A percentile compares a stretch with the other conserved stretches of the same genome.
Evolutionary conservation across 1,140 invertebrate genomes (phyloP).

Genomic region (Anthonomus grandis): DNA sequence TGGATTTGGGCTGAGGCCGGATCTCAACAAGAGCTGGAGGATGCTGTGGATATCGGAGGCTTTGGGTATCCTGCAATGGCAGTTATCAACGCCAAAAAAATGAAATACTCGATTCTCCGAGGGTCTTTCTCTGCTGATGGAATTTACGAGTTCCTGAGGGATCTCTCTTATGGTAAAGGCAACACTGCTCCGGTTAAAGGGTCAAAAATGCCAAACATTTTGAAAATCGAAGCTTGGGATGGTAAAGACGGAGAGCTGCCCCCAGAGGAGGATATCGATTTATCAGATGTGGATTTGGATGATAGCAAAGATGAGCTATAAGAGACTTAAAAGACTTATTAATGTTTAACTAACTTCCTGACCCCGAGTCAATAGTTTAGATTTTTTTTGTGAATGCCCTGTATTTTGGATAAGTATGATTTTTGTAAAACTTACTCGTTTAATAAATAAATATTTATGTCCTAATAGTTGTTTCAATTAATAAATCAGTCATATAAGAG

Average conservation of each 20-base stretch:
- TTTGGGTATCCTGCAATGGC: slow-evolving; percentile 93
- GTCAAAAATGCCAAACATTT: slow-evolving; percentile 76
- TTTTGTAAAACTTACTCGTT: too few species aligned
- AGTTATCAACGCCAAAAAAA: slow-evolving; percentile 94
- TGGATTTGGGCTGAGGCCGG: slow-evolving; percentile 47
- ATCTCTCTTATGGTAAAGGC: slow-evolving; percentile 92
- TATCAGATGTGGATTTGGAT: slow-evolving; percentile 87
- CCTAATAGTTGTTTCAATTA: too few species aligned
- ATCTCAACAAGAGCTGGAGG: slow-evolving; percentile 70
- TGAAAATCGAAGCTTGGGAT: slow-evolving; percentile 82
- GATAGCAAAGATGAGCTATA: slow-evolving; percentile 80
- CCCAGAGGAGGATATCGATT: slow-evolving; percentile 88
- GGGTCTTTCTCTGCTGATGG: slow-evolving; percentile 94
- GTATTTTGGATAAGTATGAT: too few species aligned
- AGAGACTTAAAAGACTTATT: slow-evolving; percentile 39
- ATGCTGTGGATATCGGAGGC: slow-evolving; percentile 88
- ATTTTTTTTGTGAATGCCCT: neutral
- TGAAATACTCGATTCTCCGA: slow-evolving; percentile 91
- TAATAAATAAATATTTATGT: too few species aligned
- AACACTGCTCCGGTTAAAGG: slow-evolving; percentile 88
- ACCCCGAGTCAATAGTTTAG: neutral
- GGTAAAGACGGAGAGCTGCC: slow-evolving; percentile 93
- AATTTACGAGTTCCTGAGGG: slow-evolving; percentile 66
- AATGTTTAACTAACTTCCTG: slow-evolving; percentile 8
- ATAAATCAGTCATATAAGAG: too few species aligned